A percentile compares a stretch with the other conserved stretches of the same genome.
Evolutionary conservation across 2,888 invertebrate genomes (phyloP).

Genomic region (Syrphus vitripennis): DNA sequence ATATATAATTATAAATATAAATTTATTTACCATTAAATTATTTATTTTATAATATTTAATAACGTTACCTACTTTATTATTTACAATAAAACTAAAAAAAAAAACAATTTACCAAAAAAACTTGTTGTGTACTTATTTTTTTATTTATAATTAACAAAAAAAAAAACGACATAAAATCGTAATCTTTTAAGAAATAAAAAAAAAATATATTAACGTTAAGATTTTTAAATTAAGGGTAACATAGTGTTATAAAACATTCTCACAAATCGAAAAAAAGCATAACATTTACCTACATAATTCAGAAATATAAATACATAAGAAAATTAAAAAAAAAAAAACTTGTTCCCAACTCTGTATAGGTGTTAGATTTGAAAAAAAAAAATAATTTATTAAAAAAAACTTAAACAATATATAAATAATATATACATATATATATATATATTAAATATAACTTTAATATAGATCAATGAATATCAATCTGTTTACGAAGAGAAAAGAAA

Average conservation of each 20-base stretch:
- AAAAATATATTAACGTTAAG: slow-evolving; percentile 68
- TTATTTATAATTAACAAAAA: slow-evolving; percentile 60
- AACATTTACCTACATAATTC: slow-evolving; percentile 43
- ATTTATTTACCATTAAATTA: slow-evolving; percentile 63
- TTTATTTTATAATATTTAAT: slow-evolving; percentile 65
- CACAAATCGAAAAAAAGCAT: slow-evolving; percentile 66
- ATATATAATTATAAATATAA: slow-evolving; percentile 37
- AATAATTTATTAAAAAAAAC: slow-evolving; percentile 64
- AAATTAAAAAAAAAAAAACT: slow-evolving; percentile 44
- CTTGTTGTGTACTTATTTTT: slow-evolving; percentile 69
- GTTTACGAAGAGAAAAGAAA: slow-evolving; percentile 28
- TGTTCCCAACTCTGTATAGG: slow-evolving; percentile 71
- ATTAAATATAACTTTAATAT: slow-evolving; percentile 42
- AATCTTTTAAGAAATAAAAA: slow-evolving; percentile 37
- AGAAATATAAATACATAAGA: slow-evolving; percentile 32
- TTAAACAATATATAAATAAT: slow-evolving; percentile 45
- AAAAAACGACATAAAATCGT: slow-evolving; percentile 41
- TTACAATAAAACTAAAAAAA: slow-evolving; percentile 61
- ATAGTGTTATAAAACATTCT: slow-evolving; percentile 60
- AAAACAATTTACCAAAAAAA: slow-evolving; percentile 51
- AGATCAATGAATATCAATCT: slow-evolving; percentile 65
- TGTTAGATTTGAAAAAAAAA: slow-evolving; percentile 71
- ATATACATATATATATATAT: slow-evolving; percentile 39
- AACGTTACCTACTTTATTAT: slow-evolving; percentile 61
- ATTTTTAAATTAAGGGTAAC: slow-evolving; percentile 60